Evolutionary conservation across 2,797 vertebrate genomes (phyloP), one percentile per base, ranked within the genome.

Genomic region (Myotis vivesi): DNA sequence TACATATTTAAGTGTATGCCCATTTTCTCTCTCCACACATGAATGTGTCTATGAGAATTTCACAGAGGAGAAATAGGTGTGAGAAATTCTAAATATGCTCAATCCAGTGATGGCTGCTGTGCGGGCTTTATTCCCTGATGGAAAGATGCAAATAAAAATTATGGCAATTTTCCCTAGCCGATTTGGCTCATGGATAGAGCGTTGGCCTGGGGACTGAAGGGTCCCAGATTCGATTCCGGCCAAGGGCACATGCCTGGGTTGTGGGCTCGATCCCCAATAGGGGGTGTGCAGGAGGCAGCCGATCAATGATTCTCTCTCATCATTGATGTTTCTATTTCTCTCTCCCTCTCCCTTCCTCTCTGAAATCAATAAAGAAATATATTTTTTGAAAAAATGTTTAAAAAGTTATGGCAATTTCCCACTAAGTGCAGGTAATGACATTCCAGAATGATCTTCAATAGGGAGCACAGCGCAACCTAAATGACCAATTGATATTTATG

Each of bases 171-270:
- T 23, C 51, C 25, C 28, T 30, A 30, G 28, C 13, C 1, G 6
- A 13, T 62, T 62, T 62, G 28, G 59, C 28, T 62, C 28, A 28
- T 59, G 57, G 25, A 59, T 59, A 28, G 28, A 59, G 57, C 25
- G 0, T 62, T 2, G 0, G 28, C 28, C 59, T 59, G 25, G 0
- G 2, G 25, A 59, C 57, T 62, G 59, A 62, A 30, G 59, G 59
- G 28, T 30, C 59, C 28, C 30, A 28, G 28, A 28, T 62, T 62
- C 2, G 2, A 62, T 62, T 62, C 59, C 0, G 2, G 28, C 15
- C 59, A 62, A 62, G 59, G 59, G 59, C 59, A 62, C 28, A 30
- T 62, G 13, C 28, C 6, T 3, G 2, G 28, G 28, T 62, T 62
- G 25, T 0, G 5, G 59, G 59, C 28, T 62, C 2, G 13, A 62